These are phyloP conservation scores for Limnephilus rhombicus DNA, from an alignment of 2,888 invertebrate species.

Conservation along the genomic window DNA sequence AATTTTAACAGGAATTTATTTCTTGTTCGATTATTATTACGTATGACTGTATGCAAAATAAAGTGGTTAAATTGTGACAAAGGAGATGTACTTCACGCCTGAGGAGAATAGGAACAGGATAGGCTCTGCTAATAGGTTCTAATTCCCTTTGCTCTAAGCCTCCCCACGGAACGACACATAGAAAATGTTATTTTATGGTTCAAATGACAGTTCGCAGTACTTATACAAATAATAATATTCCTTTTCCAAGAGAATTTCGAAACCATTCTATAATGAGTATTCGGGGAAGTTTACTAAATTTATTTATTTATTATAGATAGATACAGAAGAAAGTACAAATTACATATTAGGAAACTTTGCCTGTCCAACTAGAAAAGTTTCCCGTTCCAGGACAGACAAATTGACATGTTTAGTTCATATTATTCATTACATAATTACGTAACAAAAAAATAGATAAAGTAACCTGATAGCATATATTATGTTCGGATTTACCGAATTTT, in stretches of 20 bases:
- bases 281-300: not conserved
- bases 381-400: too few relatives aligned
- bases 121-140: not conserved
- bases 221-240: not conserved
- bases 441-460: too few relatives aligned
- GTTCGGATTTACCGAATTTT: too few relatives aligned
- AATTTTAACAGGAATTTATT: not conserved
- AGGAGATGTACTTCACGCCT: not conserved
- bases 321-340: too few relatives aligned
- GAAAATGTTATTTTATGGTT: conserved; percentile 1
- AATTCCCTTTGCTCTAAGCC: not conserved
- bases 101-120: not conserved
- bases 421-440: too few relatives aligned
- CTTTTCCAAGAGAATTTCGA: not conserved
- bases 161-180: not conserved
- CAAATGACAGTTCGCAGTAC: not conserved
- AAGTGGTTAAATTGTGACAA: not conserved
- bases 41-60: not conserved
- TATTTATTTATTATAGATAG: too few relatives aligned
- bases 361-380: too few relatives aligned
- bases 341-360: too few relatives aligned
- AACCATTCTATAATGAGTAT: not conserved
- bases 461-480: too few relatives aligned
- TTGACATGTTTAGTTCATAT: too few relatives aligned
- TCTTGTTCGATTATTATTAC: not conserved